Percentiles rank a stretch among this genome's conserved stretches.
Evolutionary conservation across 2,888 invertebrate genomes (phyloP).

Genomic region (Drosophila rubida): DNA sequence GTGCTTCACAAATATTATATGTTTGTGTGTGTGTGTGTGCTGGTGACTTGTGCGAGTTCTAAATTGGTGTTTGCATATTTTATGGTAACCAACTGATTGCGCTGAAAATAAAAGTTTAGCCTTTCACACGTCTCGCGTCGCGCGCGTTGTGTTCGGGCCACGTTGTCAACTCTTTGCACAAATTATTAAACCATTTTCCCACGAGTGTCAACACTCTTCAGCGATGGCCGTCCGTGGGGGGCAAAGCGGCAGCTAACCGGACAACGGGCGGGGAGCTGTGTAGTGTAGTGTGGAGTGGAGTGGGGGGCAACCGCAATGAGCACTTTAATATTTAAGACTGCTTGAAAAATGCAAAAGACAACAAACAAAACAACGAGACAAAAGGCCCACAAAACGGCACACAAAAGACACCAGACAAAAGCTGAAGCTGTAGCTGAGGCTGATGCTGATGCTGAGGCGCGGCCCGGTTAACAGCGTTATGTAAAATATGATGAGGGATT

Average conservation of each 20-base stretch:
- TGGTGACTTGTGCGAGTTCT: not conserved
- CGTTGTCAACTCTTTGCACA: conserved; percentile 75
- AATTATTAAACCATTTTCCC: conserved; percentile 80
- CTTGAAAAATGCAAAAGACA: conserved; percentile 73
- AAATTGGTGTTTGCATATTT: conserved; percentile 55
- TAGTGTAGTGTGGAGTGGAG: no score
- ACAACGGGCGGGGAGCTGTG: not conserved
- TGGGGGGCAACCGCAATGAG: conserved; percentile 55
- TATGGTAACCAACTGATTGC: conserved; percentile 35
- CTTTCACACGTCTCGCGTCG: conserved; percentile 50
- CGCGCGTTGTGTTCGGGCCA: conserved; percentile 33
- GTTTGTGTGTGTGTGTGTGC: not conserved
- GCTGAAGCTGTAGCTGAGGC: conserved; percentile 16
- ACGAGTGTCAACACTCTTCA: conserved; percentile 75
- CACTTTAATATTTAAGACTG: conserved; percentile 75
- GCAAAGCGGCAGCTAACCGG: conserved; percentile 24
- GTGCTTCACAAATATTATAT: not conserved
- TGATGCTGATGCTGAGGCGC: conserved; percentile 12
- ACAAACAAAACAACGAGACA: conserved; percentile 42
- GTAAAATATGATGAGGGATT: conserved; percentile 53
- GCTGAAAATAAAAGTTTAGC: conserved; percentile 59
- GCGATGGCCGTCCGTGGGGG: conserved; percentile 25
- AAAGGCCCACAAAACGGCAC: conserved; percentile 30
- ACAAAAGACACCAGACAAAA: conserved; percentile 42
- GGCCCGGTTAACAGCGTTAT: conserved; percentile 43